Percentiles rank a stretch among this genome's conserved stretches.
phyloP scores from a whole-genome alignment of 37 sponge, comb jelly and placozoan genomes.

The Corticium candelabrum region DNA sequence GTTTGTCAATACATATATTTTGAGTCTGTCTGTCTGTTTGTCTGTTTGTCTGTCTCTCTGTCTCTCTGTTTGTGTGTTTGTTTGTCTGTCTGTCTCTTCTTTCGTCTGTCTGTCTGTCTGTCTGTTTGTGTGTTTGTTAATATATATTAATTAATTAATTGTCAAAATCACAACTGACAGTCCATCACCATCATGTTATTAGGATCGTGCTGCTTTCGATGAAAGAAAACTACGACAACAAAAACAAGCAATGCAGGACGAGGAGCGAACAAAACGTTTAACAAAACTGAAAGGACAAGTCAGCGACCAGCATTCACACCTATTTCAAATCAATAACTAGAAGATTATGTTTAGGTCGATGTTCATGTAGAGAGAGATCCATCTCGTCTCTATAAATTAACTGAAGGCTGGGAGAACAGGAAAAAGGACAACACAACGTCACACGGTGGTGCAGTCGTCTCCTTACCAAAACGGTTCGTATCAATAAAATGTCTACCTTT shows the following conservation, averaged over 20 bases:
- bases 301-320: no score
- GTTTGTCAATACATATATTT: no score
- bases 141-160: no score
- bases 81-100: no score
- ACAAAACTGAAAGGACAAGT: conserved; percentile 43
- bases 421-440: background rate
- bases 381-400: conserved; percentile 38
- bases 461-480: background rate
- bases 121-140: no score
- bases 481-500: no score
- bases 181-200: no score
- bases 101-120: no score
- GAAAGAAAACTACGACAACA: conserved; percentile 10
- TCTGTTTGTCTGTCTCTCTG: no score
- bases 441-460: background rate
- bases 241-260: conserved; percentile 16
- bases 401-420: conserved; percentile 53
- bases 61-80: no score
- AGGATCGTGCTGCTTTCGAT: conserved; percentile 14
- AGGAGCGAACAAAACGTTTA: conserved; percentile 29
- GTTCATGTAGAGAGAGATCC: conserved; percentile 58
- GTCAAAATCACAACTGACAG: no score
- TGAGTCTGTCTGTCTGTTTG: no score
- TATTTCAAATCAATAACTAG: background rate
- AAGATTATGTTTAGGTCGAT: conserved; percentile 21